Percentiles rank a stretch among this genome's conserved stretches.
Conservation (phyloP, 1,140 invertebrate species). For the Dendroctonus valens region DNA sequence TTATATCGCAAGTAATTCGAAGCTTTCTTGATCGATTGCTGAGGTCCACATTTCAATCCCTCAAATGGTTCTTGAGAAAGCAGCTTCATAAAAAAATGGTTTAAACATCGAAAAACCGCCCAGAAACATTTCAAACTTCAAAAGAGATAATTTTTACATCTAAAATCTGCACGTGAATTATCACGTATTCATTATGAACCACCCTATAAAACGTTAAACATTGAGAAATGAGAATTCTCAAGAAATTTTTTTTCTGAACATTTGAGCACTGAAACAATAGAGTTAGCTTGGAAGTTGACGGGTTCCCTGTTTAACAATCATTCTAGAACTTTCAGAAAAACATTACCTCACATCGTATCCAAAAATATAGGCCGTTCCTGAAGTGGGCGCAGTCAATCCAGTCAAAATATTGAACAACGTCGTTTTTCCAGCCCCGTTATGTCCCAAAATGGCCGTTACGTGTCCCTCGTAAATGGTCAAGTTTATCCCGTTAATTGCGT, state of each 20-base stretch:
- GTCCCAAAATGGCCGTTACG: conserved; percentile 84
- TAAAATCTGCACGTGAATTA: no score
- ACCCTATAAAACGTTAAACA: no score
- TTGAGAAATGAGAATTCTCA: no score
- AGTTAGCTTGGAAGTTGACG: no score
- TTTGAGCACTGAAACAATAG: no score
- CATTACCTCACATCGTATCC: conserved; percentile 63
- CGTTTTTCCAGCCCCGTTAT: conserved; percentile 88
- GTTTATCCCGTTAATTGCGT: conserved; percentile 64
- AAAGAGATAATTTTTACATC: no score
- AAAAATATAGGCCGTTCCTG: conserved; percentile 75
- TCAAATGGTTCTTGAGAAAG: not conserved
- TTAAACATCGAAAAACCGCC: not conserved
- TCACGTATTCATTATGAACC: no score
- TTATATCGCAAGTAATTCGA: no score
- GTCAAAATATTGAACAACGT: conserved; percentile 84
- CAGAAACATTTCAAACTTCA: not conserved
- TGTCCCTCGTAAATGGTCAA: conserved; percentile 77
- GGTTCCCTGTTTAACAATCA: not conserved
- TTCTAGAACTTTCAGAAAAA: not conserved
- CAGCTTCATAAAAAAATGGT: not conserved
- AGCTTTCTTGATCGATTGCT: no score
- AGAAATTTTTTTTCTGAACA: no score
- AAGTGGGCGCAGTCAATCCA: conserved; percentile 71
- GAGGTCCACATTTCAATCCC: no score